A percentile compares a stretch with the other conserved stretches of the same genome.
These are phyloP conservation scores for Takifugu rubripes DNA, from an alignment of 2,797 vertebrate genomes.

Conservation along the genomic window DNA sequence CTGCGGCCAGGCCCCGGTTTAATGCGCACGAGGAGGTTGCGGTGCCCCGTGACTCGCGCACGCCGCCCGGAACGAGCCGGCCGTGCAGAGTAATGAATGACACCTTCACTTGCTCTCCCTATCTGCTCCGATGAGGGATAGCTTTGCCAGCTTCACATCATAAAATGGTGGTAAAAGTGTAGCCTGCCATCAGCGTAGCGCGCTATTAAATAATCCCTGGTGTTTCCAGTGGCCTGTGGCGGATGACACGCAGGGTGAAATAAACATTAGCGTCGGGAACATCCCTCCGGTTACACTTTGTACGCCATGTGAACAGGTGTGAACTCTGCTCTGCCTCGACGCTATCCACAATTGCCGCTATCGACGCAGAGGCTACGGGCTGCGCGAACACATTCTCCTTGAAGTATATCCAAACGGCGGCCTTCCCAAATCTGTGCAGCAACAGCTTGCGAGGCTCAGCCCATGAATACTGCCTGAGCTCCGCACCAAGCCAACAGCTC, in stretches of 20 bases:
- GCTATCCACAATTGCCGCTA: slow-evolving; percentile 59
- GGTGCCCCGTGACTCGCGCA: slow-evolving; percentile 52
- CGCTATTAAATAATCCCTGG: slow-evolving; percentile 63
- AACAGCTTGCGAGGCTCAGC: slow-evolving; percentile 30
- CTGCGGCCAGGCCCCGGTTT: slow-evolving; percentile 55
- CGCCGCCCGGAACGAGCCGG: slow-evolving; percentile 39
- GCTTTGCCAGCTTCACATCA: slow-evolving; percentile 52
- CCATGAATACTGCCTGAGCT: slow-evolving; percentile 40
- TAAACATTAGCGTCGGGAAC: slow-evolving; percentile 64
- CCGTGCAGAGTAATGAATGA: slow-evolving; percentile 32
- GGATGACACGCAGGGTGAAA: slow-evolving; percentile 51
- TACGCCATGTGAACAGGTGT: slow-evolving; percentile 64
- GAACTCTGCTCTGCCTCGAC: slow-evolving; percentile 55
- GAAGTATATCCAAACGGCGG: slow-evolving; percentile 54
- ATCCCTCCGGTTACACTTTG: slow-evolving; percentile 54
- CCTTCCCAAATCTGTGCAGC: slow-evolving; percentile 28
- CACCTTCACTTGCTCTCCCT: slow-evolving; percentile 23
- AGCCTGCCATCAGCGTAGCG: slow-evolving; percentile 52
- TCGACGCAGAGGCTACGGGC: slow-evolving; percentile 50
- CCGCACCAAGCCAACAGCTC: slow-evolving; percentile 29
- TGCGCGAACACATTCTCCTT: slow-evolving; percentile 44
- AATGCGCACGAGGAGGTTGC: slow-evolving; percentile 53
- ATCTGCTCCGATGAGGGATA: slow-evolving; percentile 51
- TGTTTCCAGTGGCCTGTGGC: slow-evolving; percentile 58
- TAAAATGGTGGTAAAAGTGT: slow-evolving; percentile 62